Conservation (phyloP, 2,888 invertebrate species). For the Ennomos erosarius region DNA sequence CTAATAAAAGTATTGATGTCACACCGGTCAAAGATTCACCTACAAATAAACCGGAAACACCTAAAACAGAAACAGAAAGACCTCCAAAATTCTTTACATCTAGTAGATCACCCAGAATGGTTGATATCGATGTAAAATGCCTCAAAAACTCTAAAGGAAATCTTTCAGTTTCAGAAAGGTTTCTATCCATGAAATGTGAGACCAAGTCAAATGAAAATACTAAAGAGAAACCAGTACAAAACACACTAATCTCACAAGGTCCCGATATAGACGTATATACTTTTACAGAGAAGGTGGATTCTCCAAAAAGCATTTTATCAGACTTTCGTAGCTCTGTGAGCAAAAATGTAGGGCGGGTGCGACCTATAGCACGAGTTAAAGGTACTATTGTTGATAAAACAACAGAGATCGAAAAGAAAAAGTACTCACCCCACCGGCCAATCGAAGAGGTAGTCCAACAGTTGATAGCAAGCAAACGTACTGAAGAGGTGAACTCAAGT, state of each 20-base stretch:
- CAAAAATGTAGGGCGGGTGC: conserved; percentile 75
- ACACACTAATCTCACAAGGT: conserved; percentile 71
- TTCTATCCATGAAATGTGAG: conserved; percentile 73
- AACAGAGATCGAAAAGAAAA: conserved; percentile 74
- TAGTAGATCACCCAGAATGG: conserved; percentile 70
- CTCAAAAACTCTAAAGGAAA: conserved; percentile 79
- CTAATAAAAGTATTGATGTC: conserved; percentile 27
- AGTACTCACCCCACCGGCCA: conserved; percentile 77
- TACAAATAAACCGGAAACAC: conserved; percentile 54
- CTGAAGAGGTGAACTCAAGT: conserved; percentile 63
- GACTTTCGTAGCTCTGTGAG: conserved; percentile 73
- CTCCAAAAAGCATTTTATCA: conserved; percentile 77
- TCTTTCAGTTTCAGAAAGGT: conserved; percentile 75
- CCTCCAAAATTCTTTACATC: conserved; percentile 81
- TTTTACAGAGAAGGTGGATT: conserved; percentile 80
- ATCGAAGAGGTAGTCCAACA: conserved; percentile 81
- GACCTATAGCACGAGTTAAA: conserved; percentile 81
- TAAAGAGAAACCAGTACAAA: conserved; percentile 66
- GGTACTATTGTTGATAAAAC: conserved; percentile 80
- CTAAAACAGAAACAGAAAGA: conserved; percentile 72
- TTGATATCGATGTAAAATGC: conserved; percentile 79
- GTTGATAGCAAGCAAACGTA: conserved; percentile 72
- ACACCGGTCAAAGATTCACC: conserved; percentile 41
- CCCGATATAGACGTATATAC: conserved; percentile 80
- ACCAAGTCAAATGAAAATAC: conserved; percentile 64